Evolutionary conservation across 2,797 vertebrate species (phyloP), one percentile per base, ranked within the genome.

Genomic region (Sebastes reedi): DNA sequence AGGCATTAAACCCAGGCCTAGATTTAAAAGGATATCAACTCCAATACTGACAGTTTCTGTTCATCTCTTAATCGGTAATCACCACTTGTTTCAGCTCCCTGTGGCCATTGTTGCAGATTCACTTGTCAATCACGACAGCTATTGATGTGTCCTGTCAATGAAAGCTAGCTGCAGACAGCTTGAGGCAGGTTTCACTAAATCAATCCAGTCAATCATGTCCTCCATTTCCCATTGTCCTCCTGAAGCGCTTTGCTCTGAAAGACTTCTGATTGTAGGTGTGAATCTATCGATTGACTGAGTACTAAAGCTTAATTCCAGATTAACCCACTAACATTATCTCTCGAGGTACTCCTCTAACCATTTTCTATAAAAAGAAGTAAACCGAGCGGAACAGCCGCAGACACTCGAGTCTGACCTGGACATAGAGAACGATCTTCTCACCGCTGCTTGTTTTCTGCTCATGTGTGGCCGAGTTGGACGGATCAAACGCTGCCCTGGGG

Each of bases 241-340:
- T 59, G n/a, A 72, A 75, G 79, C 20, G 12, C 71, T 83, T 55
- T 52, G 64, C 66, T 64, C 66, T 79, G 16, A 80, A 80, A 85
- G 81, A 73, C 18, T 29, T 50, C 52, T 83, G 68, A 79, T 76
- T 85, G 36, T 32, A 46, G 77, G 16, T 71, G 83, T 70, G 61
- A 75, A 70, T 68, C 46, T 72, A 87, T 77, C 67, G 85, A 90
- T 65, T 76, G 80, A 58, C 67, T 27, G 46, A 76, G 60, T 30
- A 60, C 67, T 68, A 62, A 68, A 72, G 79, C 66, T 61, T 85
- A 85, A 91, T 80, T 80, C 82, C 73, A 83, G 77, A 89, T 89
- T 82, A 90, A 90, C 79, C 74, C 75, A 69, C 54, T 62, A 79
- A 74, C 78, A 68, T 79, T 58, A 61, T 79, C 77, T 83, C 52